Evolutionary conservation across 2,113 vertebrate genomes (phyloP), one percentile per base, ranked within the genome.

Genomic region (Tupaia tana): DNA sequence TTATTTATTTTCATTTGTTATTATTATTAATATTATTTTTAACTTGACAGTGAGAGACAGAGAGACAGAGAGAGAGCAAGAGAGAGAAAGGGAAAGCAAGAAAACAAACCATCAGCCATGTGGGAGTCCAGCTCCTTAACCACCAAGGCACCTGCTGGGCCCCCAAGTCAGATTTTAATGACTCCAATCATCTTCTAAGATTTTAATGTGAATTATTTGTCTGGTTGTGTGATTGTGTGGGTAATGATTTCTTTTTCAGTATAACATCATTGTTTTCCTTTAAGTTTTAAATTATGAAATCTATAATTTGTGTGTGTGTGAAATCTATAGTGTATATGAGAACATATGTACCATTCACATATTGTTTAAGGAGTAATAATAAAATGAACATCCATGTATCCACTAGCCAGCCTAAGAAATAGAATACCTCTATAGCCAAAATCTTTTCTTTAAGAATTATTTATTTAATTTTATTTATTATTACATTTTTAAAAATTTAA

Each of bases 141-240:
- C 43, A 43, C 43, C 43, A 43, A 43, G 43, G 12, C 3, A 83
- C 71, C 27, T 92, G 29, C 29, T 43, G 43, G 6, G 43, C 27
- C 59, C 54, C 89, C 59, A 75, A 25, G 70, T 92, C 29, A 69
- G 14, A 73, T 71, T 86, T 97, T 43, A 95, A 59, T 69, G 34
- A 20, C 20, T 86, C 31, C 7, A 18, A 25, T 93, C 29, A 69
- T 18, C 70, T 94, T 95, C 63, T 77, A 92, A 89, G 7, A 64
- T 5, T 84, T 90, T 56, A 67, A 74, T 88, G 34, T 81, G 81
- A 90, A 87, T 84, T 71, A 75, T 90, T 79, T 75, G 61, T 92
- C 31, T 83, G 64, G 84, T 15, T 84, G 15, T 52, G 58, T 63
- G 6, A 43, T 34, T 54, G 18, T 13, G 3, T 66, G n/a, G 79